phyloP scores from a whole-genome alignment of 64 coral and sea anemone genomes.

The Trachythela sp. region DNA sequence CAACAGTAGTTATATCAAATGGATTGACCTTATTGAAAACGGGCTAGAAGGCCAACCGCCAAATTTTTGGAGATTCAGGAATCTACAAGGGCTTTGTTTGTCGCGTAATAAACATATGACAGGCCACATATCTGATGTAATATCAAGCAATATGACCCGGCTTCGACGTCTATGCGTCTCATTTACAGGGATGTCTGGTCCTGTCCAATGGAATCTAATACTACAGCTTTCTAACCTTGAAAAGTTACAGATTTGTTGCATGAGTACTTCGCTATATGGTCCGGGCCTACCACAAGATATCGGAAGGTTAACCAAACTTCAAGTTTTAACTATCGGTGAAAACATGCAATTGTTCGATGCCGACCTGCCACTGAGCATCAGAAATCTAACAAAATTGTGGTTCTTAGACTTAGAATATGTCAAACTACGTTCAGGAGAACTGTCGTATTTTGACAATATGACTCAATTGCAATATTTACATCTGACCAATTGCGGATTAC shows the following conservation, averaged over 20 bases:
- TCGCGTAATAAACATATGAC: not conserved
- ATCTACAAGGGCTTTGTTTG: conserved; percentile 9
- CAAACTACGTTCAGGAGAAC: not conserved
- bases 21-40: not conserved
- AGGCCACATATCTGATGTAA: not conserved
- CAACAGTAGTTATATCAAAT: not conserved
- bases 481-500: not conserved
- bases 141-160: not conserved
- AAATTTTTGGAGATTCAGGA: not conserved
- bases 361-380: not conserved
- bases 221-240: not conserved
- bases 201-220: not conserved
- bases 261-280: not conserved
- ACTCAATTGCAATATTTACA: not conserved
- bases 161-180: not conserved
- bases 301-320: not conserved
- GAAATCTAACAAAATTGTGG: not conserved
- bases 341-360: not conserved
- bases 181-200: not conserved
- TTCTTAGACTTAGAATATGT: not conserved
- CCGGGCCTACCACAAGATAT: not conserved
- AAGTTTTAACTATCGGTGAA: not conserved
- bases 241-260: not conserved
- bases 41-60: not conserved
- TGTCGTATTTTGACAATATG: not conserved